Base-by-base conservation (phyloP, 1,140 invertebrate genomes). In the Drosophila neocordata region DNA sequence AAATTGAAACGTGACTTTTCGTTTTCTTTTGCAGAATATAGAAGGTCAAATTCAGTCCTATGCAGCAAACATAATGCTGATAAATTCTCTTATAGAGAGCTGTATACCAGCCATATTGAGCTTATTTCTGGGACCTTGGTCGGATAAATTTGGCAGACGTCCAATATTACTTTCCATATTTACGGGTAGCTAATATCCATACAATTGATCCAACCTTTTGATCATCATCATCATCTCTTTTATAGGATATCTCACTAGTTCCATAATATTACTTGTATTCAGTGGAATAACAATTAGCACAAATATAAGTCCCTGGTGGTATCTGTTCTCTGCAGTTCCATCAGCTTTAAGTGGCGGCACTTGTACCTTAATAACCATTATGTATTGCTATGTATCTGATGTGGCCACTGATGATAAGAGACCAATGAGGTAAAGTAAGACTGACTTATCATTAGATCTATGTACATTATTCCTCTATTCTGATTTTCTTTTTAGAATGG, bases 61-160 rank as follows among this genome's bases (percentile, higher is more conserved):
- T 74, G 93, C 93, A 5, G 92, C 93, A 4, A 91, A 93, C 69
- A 93, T 96, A 35, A 83, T 93, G 1, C 94, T 94, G 90, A 89
- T 92, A 0, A 93, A 93, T 72, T 93, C 92, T 7, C 89, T 95
- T 0, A 77, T 96, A 31, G 93, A 95, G 76, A 94, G 93, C 37
- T 90, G 95, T 37, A 91, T 94, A 44, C 94, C 95, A 6, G 93
- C 95, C 0, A 68, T 95, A 31, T 79, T 95, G 0, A 94, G 94
- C 59, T 91, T 95, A 3, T 95, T 95, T 79, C 75, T 96, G 22
- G 95, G 95, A 38, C 94, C 95, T 2, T 96, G 95, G 95, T 96
- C 95, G 62, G 95, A 96, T 78, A 93, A 92, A 51, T 93, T 95
- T 91, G 95, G 95, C 41, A 92, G 95, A 12, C 94, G 95, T 76